Conservation (phyloP, 2,113 vertebrate species). For the Hyperopisus bebe region DNA sequence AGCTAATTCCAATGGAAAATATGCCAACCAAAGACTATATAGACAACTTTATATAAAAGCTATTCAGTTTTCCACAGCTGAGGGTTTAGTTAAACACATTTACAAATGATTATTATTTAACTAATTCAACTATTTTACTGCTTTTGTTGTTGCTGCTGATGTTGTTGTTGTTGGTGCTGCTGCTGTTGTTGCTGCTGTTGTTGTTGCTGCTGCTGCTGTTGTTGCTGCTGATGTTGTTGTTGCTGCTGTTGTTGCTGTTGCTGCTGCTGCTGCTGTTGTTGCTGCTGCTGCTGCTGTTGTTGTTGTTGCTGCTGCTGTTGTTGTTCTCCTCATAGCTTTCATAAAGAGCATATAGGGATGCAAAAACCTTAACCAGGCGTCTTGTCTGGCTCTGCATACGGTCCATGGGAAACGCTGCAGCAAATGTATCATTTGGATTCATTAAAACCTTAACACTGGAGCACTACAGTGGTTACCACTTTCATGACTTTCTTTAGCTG, state of each 20-base stretch:
- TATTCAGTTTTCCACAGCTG: neutral
- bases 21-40: neutral
- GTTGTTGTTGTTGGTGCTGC: fast-evolving
- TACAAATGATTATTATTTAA: neutral
- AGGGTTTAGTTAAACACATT: neutral
- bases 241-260: too few relatives aligned
- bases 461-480: neutral
- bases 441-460: neutral
- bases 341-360: neutral
- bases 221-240: too few relatives aligned
- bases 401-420: neutral
- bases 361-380: neutral
- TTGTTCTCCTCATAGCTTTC: neutral
- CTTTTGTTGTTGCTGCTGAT: too few relatives aligned
- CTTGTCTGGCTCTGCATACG: neutral
- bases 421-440: neutral
- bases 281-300: too few relatives aligned
- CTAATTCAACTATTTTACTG: too few relatives aligned
- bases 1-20: neutral
- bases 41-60: neutral
- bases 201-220: too few relatives aligned
- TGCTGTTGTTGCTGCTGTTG: too few relatives aligned
- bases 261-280: too few relatives aligned
- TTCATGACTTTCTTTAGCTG: too few relatives aligned
- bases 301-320: too few relatives aligned